phyloP scores from a whole-genome alignment of 2,888 invertebrate species.

The Halictus ligatus region DNA sequence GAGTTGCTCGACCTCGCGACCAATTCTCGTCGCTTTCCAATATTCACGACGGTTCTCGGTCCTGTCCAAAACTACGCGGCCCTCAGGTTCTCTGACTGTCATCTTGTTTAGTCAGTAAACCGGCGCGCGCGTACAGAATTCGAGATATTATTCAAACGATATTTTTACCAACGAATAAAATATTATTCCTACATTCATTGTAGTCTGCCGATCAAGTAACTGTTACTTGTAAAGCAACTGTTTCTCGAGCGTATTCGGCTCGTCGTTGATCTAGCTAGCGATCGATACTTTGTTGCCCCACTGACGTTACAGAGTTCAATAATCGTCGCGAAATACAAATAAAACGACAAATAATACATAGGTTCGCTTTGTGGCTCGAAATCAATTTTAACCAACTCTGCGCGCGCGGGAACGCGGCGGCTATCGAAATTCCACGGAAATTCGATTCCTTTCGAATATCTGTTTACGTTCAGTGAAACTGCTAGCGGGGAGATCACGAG shows the following conservation, averaged over 20 bases:
- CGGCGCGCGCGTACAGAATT: background rate
- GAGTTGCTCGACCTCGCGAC: slow-evolving; percentile 55
- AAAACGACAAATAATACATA: background rate
- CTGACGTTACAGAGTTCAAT: too few species aligned
- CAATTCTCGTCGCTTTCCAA: slow-evolving; percentile 37
- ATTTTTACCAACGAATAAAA: background rate
- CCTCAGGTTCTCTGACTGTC: background rate
- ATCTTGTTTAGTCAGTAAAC: slow-evolving; percentile 20
- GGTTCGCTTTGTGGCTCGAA: background rate
- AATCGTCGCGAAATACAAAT: background rate
- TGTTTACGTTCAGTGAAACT: background rate
- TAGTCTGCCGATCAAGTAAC: background rate
- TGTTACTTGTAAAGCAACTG: background rate
- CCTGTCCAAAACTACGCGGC: slow-evolving; percentile 23
- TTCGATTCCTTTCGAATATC: slow-evolving; percentile 6
- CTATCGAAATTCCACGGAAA: background rate
- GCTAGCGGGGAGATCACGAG: background rate
- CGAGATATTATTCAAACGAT: background rate
- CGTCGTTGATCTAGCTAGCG: too few species aligned
- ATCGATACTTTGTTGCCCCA: too few species aligned
- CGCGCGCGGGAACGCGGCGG: background rate
- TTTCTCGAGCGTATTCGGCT: background rate
- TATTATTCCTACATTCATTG: background rate
- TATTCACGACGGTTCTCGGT: slow-evolving; percentile 32
- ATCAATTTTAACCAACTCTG: background rate